These are phyloP conservation scores for Falco punctatus DNA, from an alignment of 2,113 vertebrate species.

Conservation along the genomic window DNA sequence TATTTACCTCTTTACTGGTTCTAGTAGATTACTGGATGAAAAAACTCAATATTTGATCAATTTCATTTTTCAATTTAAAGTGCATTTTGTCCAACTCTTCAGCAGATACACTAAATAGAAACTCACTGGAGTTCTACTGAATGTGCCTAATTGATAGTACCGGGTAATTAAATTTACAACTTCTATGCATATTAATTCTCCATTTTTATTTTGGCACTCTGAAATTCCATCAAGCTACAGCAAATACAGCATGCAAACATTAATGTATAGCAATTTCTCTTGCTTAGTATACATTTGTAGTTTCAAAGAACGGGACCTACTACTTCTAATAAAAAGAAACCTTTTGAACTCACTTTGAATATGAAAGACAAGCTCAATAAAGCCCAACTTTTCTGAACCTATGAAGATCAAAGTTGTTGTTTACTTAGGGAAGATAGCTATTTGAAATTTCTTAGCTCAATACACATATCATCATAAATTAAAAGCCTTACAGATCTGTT, in stretches of 20 bases:
- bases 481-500: neutral
- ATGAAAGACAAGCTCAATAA: neutral
- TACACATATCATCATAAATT: neutral
- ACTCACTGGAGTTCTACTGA: neutral
- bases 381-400: neutral
- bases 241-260: neutral
- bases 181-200: slow-evolving; percentile 28
- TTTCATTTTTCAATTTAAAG: neutral
- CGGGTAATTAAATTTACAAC: slow-evolving; percentile 15
- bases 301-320: neutral
- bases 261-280: neutral
- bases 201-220: slow-evolving; percentile 27
- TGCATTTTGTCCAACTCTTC: neutral
- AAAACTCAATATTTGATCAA: neutral
- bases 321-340: neutral
- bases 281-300: neutral
- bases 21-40: neutral
- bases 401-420: neutral
- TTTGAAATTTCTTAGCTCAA: neutral
- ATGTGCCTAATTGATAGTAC: slow-evolving; percentile 31
- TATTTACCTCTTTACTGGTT: neutral
- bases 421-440: neutral
- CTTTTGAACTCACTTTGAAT: neutral
- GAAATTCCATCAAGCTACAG: slow-evolving; percentile 14
- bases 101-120: neutral